Evolutionary conservation across 1,140 invertebrate genomes (phyloP).

Genomic region (Scaptomyza montana): DNA sequence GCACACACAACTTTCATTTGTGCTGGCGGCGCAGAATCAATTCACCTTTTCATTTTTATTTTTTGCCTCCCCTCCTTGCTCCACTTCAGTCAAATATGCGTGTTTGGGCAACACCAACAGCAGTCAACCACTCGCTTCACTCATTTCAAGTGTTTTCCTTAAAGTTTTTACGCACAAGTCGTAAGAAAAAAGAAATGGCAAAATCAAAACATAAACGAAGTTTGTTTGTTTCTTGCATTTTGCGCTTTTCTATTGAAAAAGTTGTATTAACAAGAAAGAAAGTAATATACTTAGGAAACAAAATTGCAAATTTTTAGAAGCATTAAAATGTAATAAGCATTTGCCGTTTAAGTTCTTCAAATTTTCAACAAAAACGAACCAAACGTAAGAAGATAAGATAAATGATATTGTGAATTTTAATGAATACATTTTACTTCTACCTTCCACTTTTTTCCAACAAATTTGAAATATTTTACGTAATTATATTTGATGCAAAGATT

Average conservation of each 20-base stretch:
- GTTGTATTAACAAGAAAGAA: conserved; percentile 42
- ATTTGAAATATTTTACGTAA: no score
- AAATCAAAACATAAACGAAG: conserved; percentile 29
- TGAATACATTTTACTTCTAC: no score
- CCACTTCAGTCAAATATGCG: conserved; percentile 14
- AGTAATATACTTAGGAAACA: conserved; percentile 27
- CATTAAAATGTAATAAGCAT: conserved; percentile 18
- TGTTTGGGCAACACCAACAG: conserved; percentile 14
- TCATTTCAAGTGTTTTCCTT: conserved; percentile 50
- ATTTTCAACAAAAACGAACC: conserved; percentile 3
- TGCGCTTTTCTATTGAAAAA: conserved; percentile 10
- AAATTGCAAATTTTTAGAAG: conserved; percentile 29
- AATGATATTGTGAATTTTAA: no score
- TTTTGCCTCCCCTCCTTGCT: neutral
- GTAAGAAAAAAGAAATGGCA: conserved; percentile 46
- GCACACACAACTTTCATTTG: conserved; percentile 71
- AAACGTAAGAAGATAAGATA: neutral
- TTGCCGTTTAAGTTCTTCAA: conserved; percentile 18
- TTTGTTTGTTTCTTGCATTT: conserved; percentile 11
- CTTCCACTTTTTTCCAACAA: no score
- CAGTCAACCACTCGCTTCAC: conserved; percentile 10
- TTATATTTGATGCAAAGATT: neutral
- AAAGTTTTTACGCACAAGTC: conserved; percentile 36
- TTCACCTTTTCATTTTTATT: conserved; percentile 5
- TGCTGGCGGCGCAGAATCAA: conserved; percentile 65